Base-by-base conservation (phyloP, 2,888 invertebrate genomes). In the Xylota segnis region DNA sequence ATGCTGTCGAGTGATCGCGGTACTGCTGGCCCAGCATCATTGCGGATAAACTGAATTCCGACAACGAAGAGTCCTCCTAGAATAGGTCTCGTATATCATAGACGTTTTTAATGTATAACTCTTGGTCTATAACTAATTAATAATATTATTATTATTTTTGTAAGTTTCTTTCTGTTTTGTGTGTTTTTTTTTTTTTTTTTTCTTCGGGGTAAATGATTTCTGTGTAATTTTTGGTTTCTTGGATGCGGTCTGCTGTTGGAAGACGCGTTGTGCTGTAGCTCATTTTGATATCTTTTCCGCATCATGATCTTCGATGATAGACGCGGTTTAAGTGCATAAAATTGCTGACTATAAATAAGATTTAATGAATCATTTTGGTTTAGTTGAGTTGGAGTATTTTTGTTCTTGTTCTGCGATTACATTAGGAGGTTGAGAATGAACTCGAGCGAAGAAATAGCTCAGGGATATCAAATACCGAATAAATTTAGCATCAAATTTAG, bases 321-420 rank as follows among this genome's bases (percentile, higher is more conserved):
- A 91, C 91, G 90, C 90, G 89, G 90, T 90, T 91, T 90, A 90
- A 91, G 90, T 90, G 90, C 91, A 91, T 91, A 90, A 90, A 91
- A 91, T 91, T 91, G 90, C 90, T 89, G 89, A 90, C 91, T 91
- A 90, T 91, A 91, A 91, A 91, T 91, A 90, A 90, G 87, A 91
- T 89, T 90, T 89, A 91, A 91, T 90, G 90, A 89, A 89, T 90
- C 89, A 89, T 89, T 90, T 90, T 89, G 89, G 75, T 52, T 81
- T 72, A 50, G 70, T 54, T 70, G 18, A 16, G 56, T 74, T 72
- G 63, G 52, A 29, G 34, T 83, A 79, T 72, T 65, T 78, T 77
- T 52, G 63, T 77, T 45, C 75, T 58, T 37, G 50, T 61, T 79
- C 12, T 74, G 18, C 16, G n/a, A 56, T 59, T 32, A 56, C 32